Evolutionary conservation across 2,113 vertebrate genomes (phyloP).

Genomic region (Symphodus melops): DNA sequence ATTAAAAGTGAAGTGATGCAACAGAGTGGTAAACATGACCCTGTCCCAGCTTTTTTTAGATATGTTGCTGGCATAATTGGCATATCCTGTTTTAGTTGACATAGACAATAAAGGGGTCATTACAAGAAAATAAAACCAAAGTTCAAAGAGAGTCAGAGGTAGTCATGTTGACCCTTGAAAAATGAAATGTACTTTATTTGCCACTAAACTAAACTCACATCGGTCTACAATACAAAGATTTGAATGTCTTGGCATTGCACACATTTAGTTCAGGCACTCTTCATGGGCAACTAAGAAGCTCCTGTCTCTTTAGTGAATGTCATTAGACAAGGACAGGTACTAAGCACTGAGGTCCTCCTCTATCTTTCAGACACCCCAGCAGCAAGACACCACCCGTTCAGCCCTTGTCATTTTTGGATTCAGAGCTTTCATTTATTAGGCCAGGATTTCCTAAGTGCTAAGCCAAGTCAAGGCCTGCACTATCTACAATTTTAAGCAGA

Average conservation of each 20-base stretch:
- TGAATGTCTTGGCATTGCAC: not conserved
- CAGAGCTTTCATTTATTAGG: conserved; percentile 32
- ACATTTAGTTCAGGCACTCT: not conserved
- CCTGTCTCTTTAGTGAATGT: conserved; percentile 4
- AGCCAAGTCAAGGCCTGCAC: conserved; percentile 39
- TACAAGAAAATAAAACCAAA: too few species aligned
- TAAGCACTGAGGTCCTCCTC: conserved; percentile 28
- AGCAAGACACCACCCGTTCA: conserved; percentile 20
- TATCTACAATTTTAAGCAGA: conserved; percentile 35
- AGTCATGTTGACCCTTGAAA: too few species aligned
- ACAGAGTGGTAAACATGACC: too few species aligned
- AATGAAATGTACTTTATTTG: too few species aligned
- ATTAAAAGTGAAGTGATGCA: too few species aligned
- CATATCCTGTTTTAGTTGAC: too few species aligned
- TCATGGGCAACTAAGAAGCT: not conserved
- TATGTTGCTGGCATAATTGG: too few species aligned
- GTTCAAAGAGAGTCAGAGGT: too few species aligned
- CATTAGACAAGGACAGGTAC: conserved; percentile 21
- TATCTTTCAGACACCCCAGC: conserved; percentile 18
- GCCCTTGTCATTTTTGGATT: conserved; percentile 43
- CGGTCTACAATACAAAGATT: not conserved
- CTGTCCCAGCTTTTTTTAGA: too few species aligned
- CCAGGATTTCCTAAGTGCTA: conserved; percentile 34
- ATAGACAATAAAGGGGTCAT: too few species aligned
- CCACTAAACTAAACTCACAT: not conserved